Base-by-base conservation (phyloP, 2,888 invertebrate genomes). In the Panzeria rudis region DNA sequence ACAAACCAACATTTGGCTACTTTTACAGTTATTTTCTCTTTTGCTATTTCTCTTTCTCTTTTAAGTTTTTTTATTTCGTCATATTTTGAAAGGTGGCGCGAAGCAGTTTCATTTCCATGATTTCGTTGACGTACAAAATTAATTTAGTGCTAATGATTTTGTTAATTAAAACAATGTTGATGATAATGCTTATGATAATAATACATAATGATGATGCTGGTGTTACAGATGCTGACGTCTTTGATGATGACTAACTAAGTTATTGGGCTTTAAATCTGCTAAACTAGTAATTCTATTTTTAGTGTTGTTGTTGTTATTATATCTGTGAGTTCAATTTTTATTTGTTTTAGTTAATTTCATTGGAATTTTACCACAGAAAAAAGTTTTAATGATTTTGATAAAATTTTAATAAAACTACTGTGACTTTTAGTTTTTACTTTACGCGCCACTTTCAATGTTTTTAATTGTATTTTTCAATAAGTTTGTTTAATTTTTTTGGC, bases 81-180 rank as follows among this genome's bases (percentile, higher is more conserved):
- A 1, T 29, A 11, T 20, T 6, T 13, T 38, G 61, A 13, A 41
- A 25, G 35, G 20, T 9, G 38, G 38, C 38, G 50, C 29, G 5
- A 29, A 5, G 6, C 32, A 59, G 41, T 35, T 83, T 72, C 35
- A 61, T 59, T 83, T 52, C 32, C 66, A 66, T 72, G 66, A 83
- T 77, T 44, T 47, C 35, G 47, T 61, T 47, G 20, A 47, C 47
- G 41, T 73, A 66, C 32, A 75, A 84, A 75, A 76, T 76, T 76
- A 84, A 84, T 84, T 84, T 62, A 76, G 71, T 84, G 71, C 41
- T 76, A 84, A 84, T 84, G 79, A 79, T 54, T 23, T 62, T 79
- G 78, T 66, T 83, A 79, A 62, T 78, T 47, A 61, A 71, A n/a
- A 59, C 59, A 66, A 56, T 56, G 25, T 52, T 69, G 80, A 35